A percentile compares a stretch with the other conserved stretches of the same genome.
phyloP scores from a whole-genome alignment of 2,113 vertebrate genomes.

The Cynopterus brachyotis region DNA sequence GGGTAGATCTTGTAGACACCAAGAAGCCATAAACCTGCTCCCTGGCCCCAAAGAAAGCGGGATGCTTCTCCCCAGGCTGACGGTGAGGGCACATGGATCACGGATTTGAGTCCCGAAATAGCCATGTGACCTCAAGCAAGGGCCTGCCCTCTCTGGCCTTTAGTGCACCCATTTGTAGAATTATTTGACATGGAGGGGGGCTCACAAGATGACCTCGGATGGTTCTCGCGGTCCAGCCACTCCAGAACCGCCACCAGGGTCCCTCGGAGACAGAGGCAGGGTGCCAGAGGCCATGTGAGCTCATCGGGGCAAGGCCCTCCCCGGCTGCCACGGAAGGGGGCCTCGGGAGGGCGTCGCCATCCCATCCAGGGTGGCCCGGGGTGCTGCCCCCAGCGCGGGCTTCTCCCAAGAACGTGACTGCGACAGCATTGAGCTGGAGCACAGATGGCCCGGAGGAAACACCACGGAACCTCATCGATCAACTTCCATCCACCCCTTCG shows the following conservation, averaged over 20 bases:
- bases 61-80: neutral
- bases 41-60: neutral
- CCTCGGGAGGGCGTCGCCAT: fast-evolving
- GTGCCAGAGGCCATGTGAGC: fast-evolving
- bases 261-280: neutral
- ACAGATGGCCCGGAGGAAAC: neutral
- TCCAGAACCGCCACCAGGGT: no score
- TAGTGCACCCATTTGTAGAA: neutral
- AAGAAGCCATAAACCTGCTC: neutral
- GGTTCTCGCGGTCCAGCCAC: neutral
- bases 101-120: neutral
- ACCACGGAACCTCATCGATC: neutral
- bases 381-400: neutral
- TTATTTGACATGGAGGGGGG: neutral
- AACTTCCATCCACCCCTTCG: neutral
- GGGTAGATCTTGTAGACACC: neutral
- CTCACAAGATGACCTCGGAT: fast-evolving
- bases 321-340: neutral
- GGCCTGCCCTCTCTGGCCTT: neutral
- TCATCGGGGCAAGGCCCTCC: neutral
- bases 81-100: no score
- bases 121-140: neutral
- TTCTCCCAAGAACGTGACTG: neutral
- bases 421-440: fast-evolving
- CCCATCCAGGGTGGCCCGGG: neutral